Conservation (phyloP, 2,113 vertebrate genomes). For the Periophthalmodon schlosseri region DNA sequence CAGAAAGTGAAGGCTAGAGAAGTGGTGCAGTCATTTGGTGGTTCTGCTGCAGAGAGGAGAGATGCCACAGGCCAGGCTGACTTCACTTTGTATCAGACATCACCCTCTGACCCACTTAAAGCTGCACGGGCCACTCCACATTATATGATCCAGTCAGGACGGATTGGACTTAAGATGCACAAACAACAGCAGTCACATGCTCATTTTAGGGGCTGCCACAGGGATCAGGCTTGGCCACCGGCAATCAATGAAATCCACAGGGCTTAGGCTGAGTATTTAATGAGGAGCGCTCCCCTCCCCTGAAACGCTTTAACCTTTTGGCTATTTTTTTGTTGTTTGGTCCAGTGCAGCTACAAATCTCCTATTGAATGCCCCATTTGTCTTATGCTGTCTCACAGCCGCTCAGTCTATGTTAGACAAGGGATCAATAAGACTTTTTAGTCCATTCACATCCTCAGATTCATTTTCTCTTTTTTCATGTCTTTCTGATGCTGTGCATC, state of each 20-base stretch:
- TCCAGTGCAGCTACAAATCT: constrained; percentile 41
- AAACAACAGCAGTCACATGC: constrained; percentile 34
- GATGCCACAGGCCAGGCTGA: constrained; percentile 49
- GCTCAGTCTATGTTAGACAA: constrained; percentile 49
- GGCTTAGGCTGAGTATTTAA: constrained; percentile 69
- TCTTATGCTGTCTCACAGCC: constrained; percentile 34
- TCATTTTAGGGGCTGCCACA: constrained; percentile 20
- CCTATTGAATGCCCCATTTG: constrained; percentile 44
- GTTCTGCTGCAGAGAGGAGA: constrained; percentile 11
- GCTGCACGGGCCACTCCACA: constrained; percentile 23
- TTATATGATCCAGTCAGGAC: constrained; percentile 44
- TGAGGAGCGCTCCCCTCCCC: constrained; percentile 50
- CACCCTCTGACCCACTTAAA: constrained; percentile 62
- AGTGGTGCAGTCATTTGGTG: constrained; percentile 18
- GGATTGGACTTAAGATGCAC: constrained; percentile 42
- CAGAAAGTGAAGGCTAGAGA: not conserved
- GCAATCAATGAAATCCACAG: constrained; percentile 65
- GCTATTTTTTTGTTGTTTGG: constrained; percentile 36
- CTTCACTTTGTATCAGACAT: constrained; percentile 50
- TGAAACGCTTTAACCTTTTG: constrained; percentile 43
- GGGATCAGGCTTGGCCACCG: constrained; percentile 56
- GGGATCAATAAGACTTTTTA: constrained; percentile 55
- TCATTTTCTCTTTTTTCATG: constrained; percentile 9
- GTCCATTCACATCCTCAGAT: constrained; percentile 49
- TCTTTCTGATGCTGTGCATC: not conserved